Evolutionary conservation across 2,797 vertebrate species (phyloP).

Genomic region (Mycteria americana): DNA sequence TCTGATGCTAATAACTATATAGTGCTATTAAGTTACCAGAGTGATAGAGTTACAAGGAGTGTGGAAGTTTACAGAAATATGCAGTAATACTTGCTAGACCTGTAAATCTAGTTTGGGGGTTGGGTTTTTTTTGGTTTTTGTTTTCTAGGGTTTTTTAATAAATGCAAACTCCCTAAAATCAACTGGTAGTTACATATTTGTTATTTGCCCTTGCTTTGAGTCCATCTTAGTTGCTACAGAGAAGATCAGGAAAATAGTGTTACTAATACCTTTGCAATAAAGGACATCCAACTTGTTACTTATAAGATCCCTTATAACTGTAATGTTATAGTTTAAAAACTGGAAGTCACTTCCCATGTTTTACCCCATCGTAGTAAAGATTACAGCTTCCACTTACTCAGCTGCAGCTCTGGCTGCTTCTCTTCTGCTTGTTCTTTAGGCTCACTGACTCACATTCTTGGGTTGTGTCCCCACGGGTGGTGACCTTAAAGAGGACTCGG

Average conservation of each 20-base stretch:
- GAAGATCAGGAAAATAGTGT: background rate
- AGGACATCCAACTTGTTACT: background rate
- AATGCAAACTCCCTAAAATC: background rate
- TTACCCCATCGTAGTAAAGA: background rate
- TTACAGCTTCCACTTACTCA: background rate
- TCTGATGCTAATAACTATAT: background rate
- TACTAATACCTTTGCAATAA: background rate
- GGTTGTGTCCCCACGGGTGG: background rate
- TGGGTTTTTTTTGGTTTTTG: background rate
- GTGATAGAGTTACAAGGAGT: slow-evolving; percentile 41
- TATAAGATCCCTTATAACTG: background rate
- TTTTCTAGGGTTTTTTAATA: slow-evolving; percentile 15
- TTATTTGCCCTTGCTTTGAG: background rate
- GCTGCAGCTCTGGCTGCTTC: background rate
- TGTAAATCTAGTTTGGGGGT: slow-evolving; percentile 43
- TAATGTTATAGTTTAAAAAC: background rate
- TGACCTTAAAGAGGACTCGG: background rate
- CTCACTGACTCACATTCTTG: background rate
- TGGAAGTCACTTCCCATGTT: background rate
- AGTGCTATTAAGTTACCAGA: background rate
- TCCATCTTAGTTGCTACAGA: background rate
- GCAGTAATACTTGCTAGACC: slow-evolving; percentile 48
- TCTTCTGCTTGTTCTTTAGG: background rate
- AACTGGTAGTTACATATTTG: background rate
- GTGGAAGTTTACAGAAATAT: slow-evolving; percentile 57